Conservation (phyloP, 2,888 invertebrate genomes). For the Plebejus anna region DNA sequence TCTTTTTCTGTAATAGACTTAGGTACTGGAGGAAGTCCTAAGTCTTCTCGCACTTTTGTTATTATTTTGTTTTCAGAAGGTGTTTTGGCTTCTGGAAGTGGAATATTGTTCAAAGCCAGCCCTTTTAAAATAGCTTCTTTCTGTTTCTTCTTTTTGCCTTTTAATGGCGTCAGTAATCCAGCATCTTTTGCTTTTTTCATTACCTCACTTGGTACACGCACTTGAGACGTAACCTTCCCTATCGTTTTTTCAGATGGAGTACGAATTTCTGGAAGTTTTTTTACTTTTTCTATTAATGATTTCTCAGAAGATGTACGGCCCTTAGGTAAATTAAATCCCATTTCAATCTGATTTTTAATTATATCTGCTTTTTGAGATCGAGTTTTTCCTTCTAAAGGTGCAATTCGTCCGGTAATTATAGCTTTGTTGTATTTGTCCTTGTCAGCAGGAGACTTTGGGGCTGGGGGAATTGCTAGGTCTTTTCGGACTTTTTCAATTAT, state of each 20-base stretch:
- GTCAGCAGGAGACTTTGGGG: conserved; percentile 39
- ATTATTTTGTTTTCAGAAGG: conserved; percentile 34
- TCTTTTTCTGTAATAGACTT: conserved; percentile 21
- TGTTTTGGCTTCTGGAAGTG: conserved; percentile 37
- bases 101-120: conserved; percentile 36
- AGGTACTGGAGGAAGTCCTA: conserved; percentile 37
- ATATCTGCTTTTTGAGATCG: conserved; percentile 40
- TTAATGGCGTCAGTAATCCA: conserved; percentile 34
- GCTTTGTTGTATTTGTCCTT: conserved; percentile 45
- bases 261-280: conserved; percentile 32
- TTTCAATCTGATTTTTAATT: conserved; percentile 32
- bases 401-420: conserved; percentile 42
- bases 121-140: conserved; percentile 39
- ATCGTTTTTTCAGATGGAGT: neutral
- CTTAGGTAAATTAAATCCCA: conserved; percentile 35
- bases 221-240: conserved; percentile 31
- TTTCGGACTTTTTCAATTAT: conserved; percentile 37
- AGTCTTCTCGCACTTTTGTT: conserved; percentile 33
- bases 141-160: conserved; percentile 37
- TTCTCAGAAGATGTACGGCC: conserved; percentile 36
- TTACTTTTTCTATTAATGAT: conserved; percentile 34
- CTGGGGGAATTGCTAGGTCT: conserved; percentile 41
- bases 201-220: conserved; percentile 32
- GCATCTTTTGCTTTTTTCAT: conserved; percentile 28
- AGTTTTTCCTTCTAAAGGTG: conserved; percentile 47